phyloP scores from a whole-genome alignment of 2,113 vertebrate genomes.

The Calyptommatus sinebrachiatus region DNA sequence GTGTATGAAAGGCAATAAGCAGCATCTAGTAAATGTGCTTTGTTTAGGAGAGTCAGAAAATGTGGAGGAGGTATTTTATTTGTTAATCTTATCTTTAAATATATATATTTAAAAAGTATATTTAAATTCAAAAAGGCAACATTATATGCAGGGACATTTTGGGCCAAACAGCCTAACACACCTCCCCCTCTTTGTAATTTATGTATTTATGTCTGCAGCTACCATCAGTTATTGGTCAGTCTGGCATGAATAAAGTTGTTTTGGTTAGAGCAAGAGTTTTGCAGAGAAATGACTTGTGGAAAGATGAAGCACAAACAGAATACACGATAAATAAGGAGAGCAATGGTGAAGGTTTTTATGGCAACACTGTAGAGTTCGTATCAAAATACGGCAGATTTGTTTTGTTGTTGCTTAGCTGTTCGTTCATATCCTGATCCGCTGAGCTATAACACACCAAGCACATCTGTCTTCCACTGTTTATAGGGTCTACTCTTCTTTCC shows the following conservation, averaged over 20 bases:
- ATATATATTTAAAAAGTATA: too few species aligned
- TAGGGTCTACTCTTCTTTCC: too few species aligned
- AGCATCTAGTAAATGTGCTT: constrained; percentile 33
- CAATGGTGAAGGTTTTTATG: background rate
- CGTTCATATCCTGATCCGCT: too few species aligned
- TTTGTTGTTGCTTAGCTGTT: too few species aligned
- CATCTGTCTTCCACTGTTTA: too few species aligned
- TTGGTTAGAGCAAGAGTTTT: background rate
- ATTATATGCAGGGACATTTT: background rate
- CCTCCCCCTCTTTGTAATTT: background rate
- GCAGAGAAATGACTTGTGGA: background rate
- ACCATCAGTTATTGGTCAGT: background rate
- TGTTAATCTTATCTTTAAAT: background rate
- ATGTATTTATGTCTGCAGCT: background rate
- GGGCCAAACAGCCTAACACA: background rate
- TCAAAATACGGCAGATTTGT: background rate
- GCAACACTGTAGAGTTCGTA: background rate
- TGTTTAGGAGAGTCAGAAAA: constrained; percentile 23
- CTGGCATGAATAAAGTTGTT: background rate
- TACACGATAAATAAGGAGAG: background rate
- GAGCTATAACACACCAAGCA: too few species aligned
- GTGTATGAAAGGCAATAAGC: constrained; percentile 24
- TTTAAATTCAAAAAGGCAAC: background rate
- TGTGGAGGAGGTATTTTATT: background rate
- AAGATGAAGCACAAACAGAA: background rate